These are phyloP conservation scores for Huso huso DNA, from an alignment of 2,797 vertebrate species.

Conservation along the genomic window DNA sequence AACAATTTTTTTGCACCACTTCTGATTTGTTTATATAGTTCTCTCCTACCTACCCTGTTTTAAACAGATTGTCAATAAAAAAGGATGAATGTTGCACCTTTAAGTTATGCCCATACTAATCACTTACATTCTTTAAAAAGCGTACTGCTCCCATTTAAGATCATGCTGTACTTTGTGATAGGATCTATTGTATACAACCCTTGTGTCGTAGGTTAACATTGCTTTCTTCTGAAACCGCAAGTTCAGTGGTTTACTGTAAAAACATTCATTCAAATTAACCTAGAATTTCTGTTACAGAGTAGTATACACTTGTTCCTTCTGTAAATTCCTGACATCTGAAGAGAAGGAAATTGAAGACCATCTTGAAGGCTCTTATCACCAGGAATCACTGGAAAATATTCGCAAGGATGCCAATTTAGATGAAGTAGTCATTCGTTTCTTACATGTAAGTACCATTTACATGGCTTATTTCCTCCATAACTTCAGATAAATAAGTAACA, in stretches of 20 bases:
- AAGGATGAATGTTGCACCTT: no score
- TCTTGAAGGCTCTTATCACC: constrained; percentile 40
- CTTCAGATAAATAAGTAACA: no score
- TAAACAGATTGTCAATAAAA: no score
- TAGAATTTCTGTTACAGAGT: constrained; percentile 33
- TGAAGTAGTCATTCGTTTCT: constrained; percentile 72
- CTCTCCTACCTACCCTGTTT: no score
- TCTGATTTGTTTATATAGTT: no score
- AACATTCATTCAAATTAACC: neutral
- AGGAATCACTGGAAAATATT: constrained; percentile 73
- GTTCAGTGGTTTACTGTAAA: neutral
- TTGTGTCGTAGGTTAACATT: no score
- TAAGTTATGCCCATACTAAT: no score
- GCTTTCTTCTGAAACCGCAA: neutral
- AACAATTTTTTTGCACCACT: no score
- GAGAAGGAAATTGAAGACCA: constrained; percentile 31
- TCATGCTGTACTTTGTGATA: no score
- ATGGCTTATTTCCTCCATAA: no score
- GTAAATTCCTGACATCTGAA: constrained; percentile 76
- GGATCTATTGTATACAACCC: no score
- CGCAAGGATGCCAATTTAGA: constrained; percentile 77
- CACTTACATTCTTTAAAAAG: no score
- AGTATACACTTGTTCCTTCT: constrained; percentile 78
- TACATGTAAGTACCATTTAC: constrained; percentile 58
- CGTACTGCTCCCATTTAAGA: constrained; percentile 13